phyloP scores from a whole-genome alignment of 2,888 invertebrate genomes.

The Horisme vitalbata region DNA sequence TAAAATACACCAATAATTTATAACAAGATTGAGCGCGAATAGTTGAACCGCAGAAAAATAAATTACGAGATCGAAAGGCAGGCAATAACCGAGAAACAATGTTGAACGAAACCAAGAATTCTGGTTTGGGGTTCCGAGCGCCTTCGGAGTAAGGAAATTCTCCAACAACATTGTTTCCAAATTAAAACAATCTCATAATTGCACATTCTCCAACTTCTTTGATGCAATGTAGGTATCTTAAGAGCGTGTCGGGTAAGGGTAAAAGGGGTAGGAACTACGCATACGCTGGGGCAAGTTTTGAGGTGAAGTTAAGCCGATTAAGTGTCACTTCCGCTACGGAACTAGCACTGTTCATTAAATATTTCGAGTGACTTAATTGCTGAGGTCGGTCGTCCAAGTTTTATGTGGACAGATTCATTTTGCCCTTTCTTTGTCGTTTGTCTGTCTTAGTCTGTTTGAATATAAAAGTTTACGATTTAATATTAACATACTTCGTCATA shows the following conservation, averaged over 20 bases:
- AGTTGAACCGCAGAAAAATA: conserved; percentile 48
- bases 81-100: conserved; percentile 75
- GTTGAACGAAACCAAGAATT: conserved; percentile 76
- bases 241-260: conserved; percentile 35
- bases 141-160: conserved; percentile 75
- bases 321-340: conserved; percentile 78
- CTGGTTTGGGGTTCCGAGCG: conserved; percentile 71
- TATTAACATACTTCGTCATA: no score
- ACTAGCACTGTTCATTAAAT: conserved; percentile 81
- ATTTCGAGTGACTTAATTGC: conserved; percentile 79
- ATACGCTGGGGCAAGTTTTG: conserved; percentile 67
- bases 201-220: conserved; percentile 80
- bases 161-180: conserved; percentile 80
- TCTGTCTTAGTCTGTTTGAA: conserved; percentile 6
- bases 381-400: conserved; percentile 66
- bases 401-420: conserved; percentile 57
- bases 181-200: conserved; percentile 83
- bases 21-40: conserved; percentile 22
- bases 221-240: conserved; percentile 71
- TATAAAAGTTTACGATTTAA: conserved; percentile 11
- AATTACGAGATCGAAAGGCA: conserved; percentile 55
- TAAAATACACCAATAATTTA: conserved; percentile 5
- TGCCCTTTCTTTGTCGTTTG: conserved; percentile 40
- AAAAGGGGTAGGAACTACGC: conserved; percentile 35
- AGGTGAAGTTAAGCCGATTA: conserved; percentile 79